A percentile compares a stretch with the other conserved stretches of the same genome.
phyloP scores from a whole-genome alignment of 1,140 invertebrate species.

The Bursaphelenchus mucronatus region DNA sequence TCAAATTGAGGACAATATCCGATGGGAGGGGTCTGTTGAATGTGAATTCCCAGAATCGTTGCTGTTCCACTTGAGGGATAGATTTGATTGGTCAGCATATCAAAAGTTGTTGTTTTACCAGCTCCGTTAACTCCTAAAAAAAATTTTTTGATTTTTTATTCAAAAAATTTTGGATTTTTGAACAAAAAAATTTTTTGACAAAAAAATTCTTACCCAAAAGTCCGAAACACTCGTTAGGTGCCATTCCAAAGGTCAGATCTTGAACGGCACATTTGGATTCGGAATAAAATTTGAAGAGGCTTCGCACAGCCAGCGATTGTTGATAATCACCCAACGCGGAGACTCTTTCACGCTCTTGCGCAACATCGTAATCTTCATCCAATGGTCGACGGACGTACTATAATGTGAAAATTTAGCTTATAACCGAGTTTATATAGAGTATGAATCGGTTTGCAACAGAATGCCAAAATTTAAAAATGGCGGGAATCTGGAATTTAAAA shows the following conservation, averaged over 20 bases:
- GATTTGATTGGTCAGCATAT: conserved; percentile 25
- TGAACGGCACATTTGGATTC: conserved; percentile 24
- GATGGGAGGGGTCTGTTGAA: conserved; percentile 24
- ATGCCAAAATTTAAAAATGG: too few species aligned
- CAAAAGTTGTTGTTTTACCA: conserved; percentile 39
- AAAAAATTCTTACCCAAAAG: conserved; percentile 22
- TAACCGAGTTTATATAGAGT: too few species aligned
- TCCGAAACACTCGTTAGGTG: conserved; percentile 32
- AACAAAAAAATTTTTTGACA: too few species aligned
- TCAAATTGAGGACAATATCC: conserved; percentile 40
- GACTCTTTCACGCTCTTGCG: conserved; percentile 24
- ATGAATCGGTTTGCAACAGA: too few species aligned
- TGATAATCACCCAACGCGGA: not conserved
- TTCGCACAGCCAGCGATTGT: conserved; percentile 24
- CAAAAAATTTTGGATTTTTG: not conserved
- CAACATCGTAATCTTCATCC: conserved; percentile 30
- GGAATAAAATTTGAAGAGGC: conserved; percentile 32
- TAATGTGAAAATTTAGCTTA: too few species aligned
- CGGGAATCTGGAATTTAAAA: too few species aligned
- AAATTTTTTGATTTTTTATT: not conserved
- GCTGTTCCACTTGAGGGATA: conserved; percentile 21
- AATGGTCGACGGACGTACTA: not conserved
- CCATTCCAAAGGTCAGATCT: conserved; percentile 34
- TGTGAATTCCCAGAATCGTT: conserved; percentile 21
- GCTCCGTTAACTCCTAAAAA: conserved; percentile 32